phyloP scores from a whole-genome alignment of 2,797 vertebrate genomes.

The Crocodylus rhombifer region DNA sequence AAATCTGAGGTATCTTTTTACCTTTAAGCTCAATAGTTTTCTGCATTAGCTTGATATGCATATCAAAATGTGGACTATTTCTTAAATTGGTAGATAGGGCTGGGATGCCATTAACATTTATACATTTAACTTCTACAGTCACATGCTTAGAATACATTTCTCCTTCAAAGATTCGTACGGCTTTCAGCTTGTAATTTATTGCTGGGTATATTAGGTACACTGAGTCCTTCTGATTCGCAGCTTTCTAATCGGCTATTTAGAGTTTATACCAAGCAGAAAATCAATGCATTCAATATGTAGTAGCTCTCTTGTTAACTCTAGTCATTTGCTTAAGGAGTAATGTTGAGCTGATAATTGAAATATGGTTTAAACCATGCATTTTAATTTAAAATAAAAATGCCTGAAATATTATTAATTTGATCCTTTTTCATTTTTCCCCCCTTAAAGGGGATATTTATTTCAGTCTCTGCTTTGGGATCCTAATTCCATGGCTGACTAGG shows the following conservation, averaged over 20 bases:
- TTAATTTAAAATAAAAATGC: conserved; percentile 81
- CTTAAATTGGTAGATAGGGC: conserved; percentile 73
- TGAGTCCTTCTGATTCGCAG: conserved; percentile 82
- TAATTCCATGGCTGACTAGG: conserved; percentile 52
- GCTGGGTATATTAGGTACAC: conserved; percentile 79
- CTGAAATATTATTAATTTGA: conserved; percentile 80
- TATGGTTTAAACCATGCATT: conserved; percentile 81
- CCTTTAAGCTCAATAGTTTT: conserved; percentile 72
- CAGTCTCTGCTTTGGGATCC: conserved; percentile 33
- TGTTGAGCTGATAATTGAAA: conserved; percentile 85
- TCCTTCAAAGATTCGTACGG: conserved; percentile 75
- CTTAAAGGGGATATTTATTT: conserved; percentile 70
- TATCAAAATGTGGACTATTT: conserved; percentile 74
- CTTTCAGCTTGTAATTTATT: conserved; percentile 76
- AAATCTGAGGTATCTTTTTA: conserved; percentile 70
- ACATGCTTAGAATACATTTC: conserved; percentile 76
- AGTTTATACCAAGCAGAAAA: conserved; percentile 86
- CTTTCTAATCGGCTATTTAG: conserved; percentile 84
- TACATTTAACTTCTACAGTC: conserved; percentile 73
- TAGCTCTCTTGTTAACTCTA: conserved; percentile 82
- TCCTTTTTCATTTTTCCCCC: background rate
- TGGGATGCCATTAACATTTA: conserved; percentile 68
- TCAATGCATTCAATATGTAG: conserved; percentile 85
- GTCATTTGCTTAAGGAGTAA: conserved; percentile 86
- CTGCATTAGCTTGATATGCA: conserved; percentile 65